Evolutionary conservation across 2,113 vertebrate species (phyloP).

Genomic region (Daboia siamensis): DNA sequence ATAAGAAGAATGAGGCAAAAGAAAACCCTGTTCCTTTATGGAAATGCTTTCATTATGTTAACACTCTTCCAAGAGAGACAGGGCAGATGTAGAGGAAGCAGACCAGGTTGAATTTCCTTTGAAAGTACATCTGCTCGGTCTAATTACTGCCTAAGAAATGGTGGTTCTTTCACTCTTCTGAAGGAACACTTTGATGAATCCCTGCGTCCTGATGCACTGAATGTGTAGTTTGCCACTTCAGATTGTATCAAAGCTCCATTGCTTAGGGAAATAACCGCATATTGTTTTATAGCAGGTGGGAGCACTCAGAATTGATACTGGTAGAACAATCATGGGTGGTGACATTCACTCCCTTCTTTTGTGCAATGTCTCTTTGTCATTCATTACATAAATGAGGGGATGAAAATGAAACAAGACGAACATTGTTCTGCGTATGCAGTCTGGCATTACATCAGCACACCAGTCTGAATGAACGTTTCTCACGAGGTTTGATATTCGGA

Average conservation of each 20-base stretch:
- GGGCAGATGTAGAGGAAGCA: slow-evolving; percentile 70
- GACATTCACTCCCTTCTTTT: slow-evolving; percentile 6
- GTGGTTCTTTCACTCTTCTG: slow-evolving; percentile 70
- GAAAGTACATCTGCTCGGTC: slow-evolving; percentile 67
- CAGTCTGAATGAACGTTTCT: slow-evolving; percentile 35
- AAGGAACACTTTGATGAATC: slow-evolving; percentile 75
- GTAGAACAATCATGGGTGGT: slow-evolving; percentile 17
- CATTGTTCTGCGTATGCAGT: background rate
- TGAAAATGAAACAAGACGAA: background rate
- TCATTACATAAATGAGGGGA: background rate
- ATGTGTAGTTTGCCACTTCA: slow-evolving; percentile 66
- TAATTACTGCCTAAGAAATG: slow-evolving; percentile 79
- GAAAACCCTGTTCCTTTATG: slow-evolving; percentile 53
- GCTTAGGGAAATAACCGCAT: slow-evolving; percentile 30
- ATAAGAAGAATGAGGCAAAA: slow-evolving; percentile 53
- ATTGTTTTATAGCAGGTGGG: slow-evolving; percentile 29
- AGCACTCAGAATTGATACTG: slow-evolving; percentile 38
- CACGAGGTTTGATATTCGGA: slow-evolving; percentile 1
- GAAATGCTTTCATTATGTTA: slow-evolving; percentile 76
- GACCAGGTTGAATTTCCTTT: slow-evolving; percentile 75
- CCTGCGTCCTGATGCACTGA: slow-evolving; percentile 62
- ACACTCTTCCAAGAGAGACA: slow-evolving; percentile 71
- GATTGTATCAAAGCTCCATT: slow-evolving; percentile 43
- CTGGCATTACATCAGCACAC: slow-evolving; percentile 12
- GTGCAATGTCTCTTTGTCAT: slow-evolving; percentile 1